These are phyloP conservation scores for Rafetus swinhoei DNA, from an alignment of 2,113 vertebrate genomes.

Conservation along the genomic window DNA sequence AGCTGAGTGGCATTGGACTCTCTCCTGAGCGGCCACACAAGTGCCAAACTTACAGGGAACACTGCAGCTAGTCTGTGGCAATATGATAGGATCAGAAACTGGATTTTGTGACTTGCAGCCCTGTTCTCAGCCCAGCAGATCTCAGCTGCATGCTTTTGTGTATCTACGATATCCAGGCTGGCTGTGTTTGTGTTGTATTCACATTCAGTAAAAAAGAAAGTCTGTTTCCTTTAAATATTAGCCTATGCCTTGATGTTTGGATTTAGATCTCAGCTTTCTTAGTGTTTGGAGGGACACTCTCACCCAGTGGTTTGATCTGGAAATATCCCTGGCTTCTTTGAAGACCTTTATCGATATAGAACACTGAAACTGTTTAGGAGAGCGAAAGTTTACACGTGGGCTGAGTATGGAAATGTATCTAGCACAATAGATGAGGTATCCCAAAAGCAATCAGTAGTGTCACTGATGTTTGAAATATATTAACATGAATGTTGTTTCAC, in stretches of 20 bases:
- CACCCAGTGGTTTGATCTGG: not conserved
- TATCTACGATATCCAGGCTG: not conserved
- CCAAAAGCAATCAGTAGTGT: fast-evolving
- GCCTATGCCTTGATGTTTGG: not conserved
- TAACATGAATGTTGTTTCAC: not conserved
- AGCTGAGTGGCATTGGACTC: too few relatives aligned
- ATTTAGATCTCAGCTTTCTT: not conserved
- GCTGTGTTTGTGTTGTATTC: not conserved
- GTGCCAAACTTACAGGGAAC: too few relatives aligned
- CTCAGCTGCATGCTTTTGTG: not conserved
- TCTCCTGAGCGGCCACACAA: too few relatives aligned
- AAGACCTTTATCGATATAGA: not conserved
- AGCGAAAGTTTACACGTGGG: not conserved
- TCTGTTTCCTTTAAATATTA: not conserved
- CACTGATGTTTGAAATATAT: not conserved
- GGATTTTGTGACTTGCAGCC: not conserved
- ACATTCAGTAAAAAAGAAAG: not conserved
- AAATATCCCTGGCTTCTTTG: not conserved
- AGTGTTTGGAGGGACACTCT: not conserved
- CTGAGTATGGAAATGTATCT: not conserved
- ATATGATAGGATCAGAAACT: not conserved
- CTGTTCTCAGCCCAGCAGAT: not conserved
- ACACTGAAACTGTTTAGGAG: not conserved
- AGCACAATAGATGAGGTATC: not conserved
- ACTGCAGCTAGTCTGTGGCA: not conserved